A percentile compares a stretch with the other conserved stretches of the same genome.
These are phyloP conservation scores for Folsomia manolachei DNA, from an alignment of 2,888 invertebrate genomes.

Conservation along the genomic window DNA sequence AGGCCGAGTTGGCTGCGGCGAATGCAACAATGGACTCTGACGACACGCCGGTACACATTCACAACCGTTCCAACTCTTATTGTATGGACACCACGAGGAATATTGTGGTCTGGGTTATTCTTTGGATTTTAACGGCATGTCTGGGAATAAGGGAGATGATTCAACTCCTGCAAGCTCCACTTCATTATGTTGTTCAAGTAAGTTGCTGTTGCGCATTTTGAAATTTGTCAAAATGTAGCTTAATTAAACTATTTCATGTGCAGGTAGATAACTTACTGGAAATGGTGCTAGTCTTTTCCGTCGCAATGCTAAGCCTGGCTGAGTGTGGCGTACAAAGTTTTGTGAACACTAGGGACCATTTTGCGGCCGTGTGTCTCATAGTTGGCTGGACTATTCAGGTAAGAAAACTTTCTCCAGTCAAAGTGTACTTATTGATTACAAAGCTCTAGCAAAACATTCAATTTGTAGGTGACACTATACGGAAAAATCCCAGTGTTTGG, in stretches of 20 bases:
- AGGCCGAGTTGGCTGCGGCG: constrained; percentile 19
- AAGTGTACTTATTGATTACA: neutral
- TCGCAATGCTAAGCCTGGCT: constrained; percentile 49
- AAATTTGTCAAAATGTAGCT: neutral
- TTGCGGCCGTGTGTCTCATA: constrained; percentile 51
- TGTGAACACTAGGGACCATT: constrained; percentile 50
- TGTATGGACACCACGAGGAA: constrained; percentile 50
- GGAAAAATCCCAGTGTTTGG: constrained; percentile 51
- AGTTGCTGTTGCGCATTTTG: neutral
- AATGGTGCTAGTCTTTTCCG: constrained; percentile 48
- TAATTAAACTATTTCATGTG: neutral
- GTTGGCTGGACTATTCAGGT: constrained; percentile 51
- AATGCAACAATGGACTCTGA: constrained; percentile 1
- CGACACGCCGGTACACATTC: constrained; percentile 16
- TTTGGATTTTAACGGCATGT: constrained; percentile 49
- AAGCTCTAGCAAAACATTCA: no score
- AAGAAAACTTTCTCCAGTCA: neutral
- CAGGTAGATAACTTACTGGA: constrained; percentile 51
- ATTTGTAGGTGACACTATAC: constrained; percentile 48
- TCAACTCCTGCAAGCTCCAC: constrained; percentile 48
- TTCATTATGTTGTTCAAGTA: constrained; percentile 50
- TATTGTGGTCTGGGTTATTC: constrained; percentile 48
- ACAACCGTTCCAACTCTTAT: constrained; percentile 29
- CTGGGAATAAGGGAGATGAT: constrained; percentile 51
- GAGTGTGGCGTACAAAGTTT: constrained; percentile 51